These are phyloP conservation scores for Sebastes cheni DNA, from an alignment of 2,797 vertebrate species.

Conservation along the genomic window DNA sequence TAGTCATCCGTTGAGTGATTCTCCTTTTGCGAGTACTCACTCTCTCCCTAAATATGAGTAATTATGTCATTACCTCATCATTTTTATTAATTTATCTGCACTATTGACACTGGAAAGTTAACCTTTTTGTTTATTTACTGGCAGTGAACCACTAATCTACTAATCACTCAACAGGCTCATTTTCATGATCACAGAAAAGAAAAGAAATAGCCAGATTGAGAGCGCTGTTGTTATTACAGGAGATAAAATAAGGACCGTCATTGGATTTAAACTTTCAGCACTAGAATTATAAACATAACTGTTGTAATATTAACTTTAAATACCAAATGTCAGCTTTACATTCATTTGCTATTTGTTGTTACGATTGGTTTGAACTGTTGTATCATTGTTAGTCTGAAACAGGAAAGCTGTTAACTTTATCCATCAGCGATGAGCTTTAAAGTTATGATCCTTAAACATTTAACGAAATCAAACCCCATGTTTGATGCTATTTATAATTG, in stretches of 20 bases:
- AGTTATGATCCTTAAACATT: neutral
- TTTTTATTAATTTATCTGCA: conserved; percentile 7
- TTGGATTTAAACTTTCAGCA: neutral
- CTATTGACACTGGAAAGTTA: neutral
- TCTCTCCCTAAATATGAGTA: conserved; percentile 8
- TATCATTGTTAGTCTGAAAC: neutral
- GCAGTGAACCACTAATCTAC: conserved; percentile 29
- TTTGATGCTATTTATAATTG: no score
- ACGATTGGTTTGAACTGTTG: neutral
- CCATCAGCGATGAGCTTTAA: neutral
- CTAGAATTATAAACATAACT: neutral
- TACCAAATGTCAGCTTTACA: neutral
- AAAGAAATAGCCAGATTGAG: conserved; percentile 33
- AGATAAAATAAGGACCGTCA: neutral
- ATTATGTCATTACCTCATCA: neutral
- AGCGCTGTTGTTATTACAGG: neutral
- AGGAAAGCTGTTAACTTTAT: neutral
- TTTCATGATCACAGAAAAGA: conserved; percentile 30
- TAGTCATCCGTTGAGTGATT: conserved; percentile 47
- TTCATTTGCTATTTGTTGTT: neutral
- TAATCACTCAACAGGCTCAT: conserved; percentile 40
- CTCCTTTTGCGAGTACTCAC: conserved; percentile 4
- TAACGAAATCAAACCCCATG: no score
- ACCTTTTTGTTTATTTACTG: neutral
- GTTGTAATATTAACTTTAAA: neutral